A percentile compares a stretch with the other conserved stretches of the same genome.
These are phyloP conservation scores for Linnaemya vulpina DNA, from an alignment of 2,888 invertebrate species.

Conservation along the genomic window DNA sequence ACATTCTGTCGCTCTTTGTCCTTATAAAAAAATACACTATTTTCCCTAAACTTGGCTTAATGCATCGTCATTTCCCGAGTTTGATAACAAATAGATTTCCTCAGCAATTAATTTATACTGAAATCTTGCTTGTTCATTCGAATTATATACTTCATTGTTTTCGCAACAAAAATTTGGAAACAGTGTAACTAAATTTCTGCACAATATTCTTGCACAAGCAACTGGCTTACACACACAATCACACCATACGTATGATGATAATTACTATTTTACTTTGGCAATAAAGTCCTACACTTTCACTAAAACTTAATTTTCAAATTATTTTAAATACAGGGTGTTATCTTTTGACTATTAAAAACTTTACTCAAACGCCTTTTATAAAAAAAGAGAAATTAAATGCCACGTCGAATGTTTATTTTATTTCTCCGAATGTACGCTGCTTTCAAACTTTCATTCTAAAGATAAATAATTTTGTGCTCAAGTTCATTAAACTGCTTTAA, in stretches of 20 bases:
- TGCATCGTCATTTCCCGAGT: no score
- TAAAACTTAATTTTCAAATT: slow-evolving; percentile 29
- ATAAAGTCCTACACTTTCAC: slow-evolving; percentile 55
- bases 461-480: slow-evolving; percentile 32
- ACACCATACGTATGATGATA: background rate
- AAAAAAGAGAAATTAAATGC: slow-evolving; percentile 9
- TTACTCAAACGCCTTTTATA: slow-evolving; percentile 39
- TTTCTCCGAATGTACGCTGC: background rate
- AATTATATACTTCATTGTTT: background rate
- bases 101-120: no score
- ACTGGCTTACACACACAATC: background rate
- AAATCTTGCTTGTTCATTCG: background rate
- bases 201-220: background rate
- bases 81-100: no score
- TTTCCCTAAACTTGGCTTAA: no score
- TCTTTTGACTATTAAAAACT: slow-evolving; percentile 55
- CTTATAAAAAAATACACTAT: no score
- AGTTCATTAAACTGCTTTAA: slow-evolving; percentile 41
- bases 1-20: no score
- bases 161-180: slow-evolving; percentile 6
- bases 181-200: slow-evolving; percentile 12
- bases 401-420: background rate
- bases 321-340: slow-evolving; percentile 38
- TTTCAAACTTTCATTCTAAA: background rate
- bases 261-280: slow-evolving; percentile 41